Percentiles rank a stretch among this genome's conserved stretches.
phyloP scores from a whole-genome alignment of 2,888 invertebrate genomes.

The Onthophagus sagittarius region DNA sequence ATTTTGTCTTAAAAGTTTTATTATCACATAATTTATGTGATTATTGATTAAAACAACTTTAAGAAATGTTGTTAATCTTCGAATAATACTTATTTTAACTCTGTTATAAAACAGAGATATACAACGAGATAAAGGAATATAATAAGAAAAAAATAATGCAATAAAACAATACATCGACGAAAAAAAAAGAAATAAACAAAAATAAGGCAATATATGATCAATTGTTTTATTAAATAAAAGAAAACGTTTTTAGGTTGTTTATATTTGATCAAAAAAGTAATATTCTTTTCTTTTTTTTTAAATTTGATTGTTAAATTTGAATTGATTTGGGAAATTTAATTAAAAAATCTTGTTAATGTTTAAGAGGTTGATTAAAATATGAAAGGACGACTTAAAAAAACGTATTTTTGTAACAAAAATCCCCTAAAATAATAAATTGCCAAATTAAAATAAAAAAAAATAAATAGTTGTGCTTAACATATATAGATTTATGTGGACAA shows the following conservation, averaged over 20 bases:
- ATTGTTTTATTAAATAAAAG: neutral
- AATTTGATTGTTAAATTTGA: no score
- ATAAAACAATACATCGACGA: neutral
- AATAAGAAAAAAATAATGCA: neutral
- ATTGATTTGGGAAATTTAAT: neutral
- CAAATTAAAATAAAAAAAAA: neutral
- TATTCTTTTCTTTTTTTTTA: neutral
- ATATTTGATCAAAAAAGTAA: neutral
- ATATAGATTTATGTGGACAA: neutral
- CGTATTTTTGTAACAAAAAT: neutral
- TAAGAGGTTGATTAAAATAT: neutral
- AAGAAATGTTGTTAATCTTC: no score
- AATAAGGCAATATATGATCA: neutral
- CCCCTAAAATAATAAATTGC: neutral
- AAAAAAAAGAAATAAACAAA: neutral
- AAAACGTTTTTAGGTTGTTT: neutral
- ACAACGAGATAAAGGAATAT: neutral
- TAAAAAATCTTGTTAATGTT: no score
- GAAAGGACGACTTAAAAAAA: neutral
- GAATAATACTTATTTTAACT: no score
- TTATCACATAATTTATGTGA: neutral
- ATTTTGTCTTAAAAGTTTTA: neutral
- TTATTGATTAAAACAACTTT: no score
- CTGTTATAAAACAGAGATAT: no score
- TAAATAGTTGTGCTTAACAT: neutral